Conservation (phyloP, 2,888 invertebrate species). For the Unio pictorum region DNA sequence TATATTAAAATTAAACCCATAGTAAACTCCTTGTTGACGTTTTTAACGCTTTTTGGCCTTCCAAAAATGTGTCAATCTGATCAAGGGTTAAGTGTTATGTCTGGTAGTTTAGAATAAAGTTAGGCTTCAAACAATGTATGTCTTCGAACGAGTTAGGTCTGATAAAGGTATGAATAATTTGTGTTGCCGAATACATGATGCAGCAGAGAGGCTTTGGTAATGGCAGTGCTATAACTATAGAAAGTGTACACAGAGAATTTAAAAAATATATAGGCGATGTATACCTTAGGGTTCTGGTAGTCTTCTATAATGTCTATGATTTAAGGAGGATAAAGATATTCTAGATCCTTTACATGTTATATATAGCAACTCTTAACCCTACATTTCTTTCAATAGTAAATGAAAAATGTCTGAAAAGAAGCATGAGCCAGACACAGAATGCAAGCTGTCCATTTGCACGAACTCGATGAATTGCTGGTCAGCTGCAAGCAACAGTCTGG, state of each 20-base stretch:
- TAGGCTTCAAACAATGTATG: neutral
- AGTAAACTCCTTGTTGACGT: too few species aligned
- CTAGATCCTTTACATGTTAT: conserved; percentile 4
- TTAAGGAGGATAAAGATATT: conserved; percentile 23
- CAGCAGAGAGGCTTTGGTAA: conserved; percentile 1
- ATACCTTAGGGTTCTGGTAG: conserved; percentile 21
- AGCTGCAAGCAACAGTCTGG: too few species aligned
- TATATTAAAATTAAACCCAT: too few species aligned
- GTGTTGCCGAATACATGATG: conserved; percentile 17
- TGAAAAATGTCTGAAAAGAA: conserved; percentile 10
- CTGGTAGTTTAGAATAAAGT: too few species aligned
- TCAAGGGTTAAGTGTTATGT: too few species aligned
- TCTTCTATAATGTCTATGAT: conserved; percentile 20
- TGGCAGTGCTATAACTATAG: conserved; percentile 8
- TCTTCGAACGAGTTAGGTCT: conserved; percentile 13
- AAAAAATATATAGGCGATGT: conserved; percentile 31
- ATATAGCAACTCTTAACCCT: too few species aligned
- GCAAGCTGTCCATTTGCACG: conserved; percentile 11
- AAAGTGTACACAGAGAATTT: conserved; percentile 18
- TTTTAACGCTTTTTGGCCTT: too few species aligned
- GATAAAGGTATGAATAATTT: conserved; percentile 25
- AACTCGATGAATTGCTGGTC: too few species aligned
- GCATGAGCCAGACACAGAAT: conserved; percentile 23
- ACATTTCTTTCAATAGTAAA: too few species aligned
- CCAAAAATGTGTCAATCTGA: too few species aligned